Evolutionary conservation across 2,797 vertebrate genomes (phyloP).

Genomic region (Agapornis canus): DNA sequence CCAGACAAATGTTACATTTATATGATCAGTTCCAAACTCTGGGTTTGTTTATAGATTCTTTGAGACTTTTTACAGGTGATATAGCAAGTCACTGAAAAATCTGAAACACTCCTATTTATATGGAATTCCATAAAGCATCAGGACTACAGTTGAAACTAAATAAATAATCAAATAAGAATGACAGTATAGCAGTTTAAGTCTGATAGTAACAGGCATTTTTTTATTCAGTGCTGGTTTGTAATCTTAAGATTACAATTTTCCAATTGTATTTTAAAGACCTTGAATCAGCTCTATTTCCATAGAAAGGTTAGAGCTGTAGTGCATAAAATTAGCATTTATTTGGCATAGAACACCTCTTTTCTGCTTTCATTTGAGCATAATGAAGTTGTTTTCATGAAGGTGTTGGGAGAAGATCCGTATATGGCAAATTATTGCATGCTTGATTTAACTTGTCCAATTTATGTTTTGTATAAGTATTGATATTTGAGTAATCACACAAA

Average conservation of each 20-base stretch:
- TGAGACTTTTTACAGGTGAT: background rate
- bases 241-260: background rate
- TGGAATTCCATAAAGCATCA: background rate
- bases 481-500: background rate
- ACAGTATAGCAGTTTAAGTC: background rate
- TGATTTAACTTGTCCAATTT: background rate
- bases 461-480: background rate
- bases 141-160: background rate
- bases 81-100: background rate
- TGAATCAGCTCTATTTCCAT: background rate
- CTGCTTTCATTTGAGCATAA: background rate
- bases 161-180: background rate
- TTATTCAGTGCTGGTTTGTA: background rate
- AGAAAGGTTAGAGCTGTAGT: background rate
- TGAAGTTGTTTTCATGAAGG: background rate
- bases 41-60: background rate
- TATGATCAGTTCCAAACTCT: background rate
- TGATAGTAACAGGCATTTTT: background rate
- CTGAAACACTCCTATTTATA: background rate
- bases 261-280: background rate
- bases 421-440: background rate
- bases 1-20: background rate
- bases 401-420: background rate
- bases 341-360: background rate
- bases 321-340: background rate